These are phyloP conservation scores for Ceratosolen fusciceps DNA, from an alignment of 1,140 invertebrate species.

Conservation along the genomic window DNA sequence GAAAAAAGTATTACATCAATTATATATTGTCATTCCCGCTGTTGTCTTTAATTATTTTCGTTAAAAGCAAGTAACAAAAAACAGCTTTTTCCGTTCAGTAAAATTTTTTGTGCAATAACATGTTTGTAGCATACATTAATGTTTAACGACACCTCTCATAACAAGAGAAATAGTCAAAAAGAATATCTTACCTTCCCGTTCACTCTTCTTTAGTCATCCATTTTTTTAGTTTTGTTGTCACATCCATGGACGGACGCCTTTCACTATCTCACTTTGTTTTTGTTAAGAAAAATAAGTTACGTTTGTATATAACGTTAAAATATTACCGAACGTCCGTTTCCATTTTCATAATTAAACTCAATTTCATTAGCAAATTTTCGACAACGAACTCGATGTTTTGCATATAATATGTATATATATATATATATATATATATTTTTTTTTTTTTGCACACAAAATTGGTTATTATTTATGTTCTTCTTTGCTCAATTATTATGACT, in stretches of 20 bases:
- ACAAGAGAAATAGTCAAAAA: constrained; percentile 36
- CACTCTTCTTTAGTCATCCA: not conserved
- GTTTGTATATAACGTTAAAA: constrained; percentile 19
- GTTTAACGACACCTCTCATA: constrained; percentile 17
- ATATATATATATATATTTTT: not conserved
- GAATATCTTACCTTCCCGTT: constrained; percentile 5
- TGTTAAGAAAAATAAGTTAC: constrained; percentile 35
- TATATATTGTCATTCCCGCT: constrained; percentile 46
- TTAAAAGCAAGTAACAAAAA: constrained; percentile 38
- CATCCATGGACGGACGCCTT: constrained; percentile 49
- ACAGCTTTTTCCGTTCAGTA: constrained; percentile 35
- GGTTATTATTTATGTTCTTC: constrained; percentile 7
- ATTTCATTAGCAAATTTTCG: constrained; percentile 17
- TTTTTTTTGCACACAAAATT: not conserved
- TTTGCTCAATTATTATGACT: constrained; percentile 31
- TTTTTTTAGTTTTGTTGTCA: constrained; percentile 37
- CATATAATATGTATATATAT: not conserved
- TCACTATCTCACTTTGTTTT: not conserved
- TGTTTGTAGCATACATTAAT: constrained; percentile 39
- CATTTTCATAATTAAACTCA: not conserved
- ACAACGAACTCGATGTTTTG: not conserved
- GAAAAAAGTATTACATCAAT: constrained; percentile 33
- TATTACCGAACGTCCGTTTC: not conserved
- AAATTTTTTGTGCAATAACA: constrained; percentile 46
- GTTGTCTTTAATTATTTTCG: too few species aligned